Evolutionary conservation across 2,797 vertebrate species (phyloP).

Genomic region (Neosilurus hyrtlii): DNA sequence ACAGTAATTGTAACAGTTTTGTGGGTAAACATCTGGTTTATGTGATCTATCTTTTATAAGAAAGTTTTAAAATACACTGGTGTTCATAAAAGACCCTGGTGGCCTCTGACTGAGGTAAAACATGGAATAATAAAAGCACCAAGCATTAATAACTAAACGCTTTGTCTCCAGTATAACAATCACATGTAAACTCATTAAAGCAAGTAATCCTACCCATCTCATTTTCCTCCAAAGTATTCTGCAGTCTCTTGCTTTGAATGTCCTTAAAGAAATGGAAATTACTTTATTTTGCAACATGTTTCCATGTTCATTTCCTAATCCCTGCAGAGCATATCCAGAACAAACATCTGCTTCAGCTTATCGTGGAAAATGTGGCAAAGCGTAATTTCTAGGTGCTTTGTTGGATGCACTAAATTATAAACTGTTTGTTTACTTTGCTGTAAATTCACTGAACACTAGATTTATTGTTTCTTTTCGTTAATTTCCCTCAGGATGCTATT

Average conservation of each 20-base stretch:
- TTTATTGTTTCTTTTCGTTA: constrained; percentile 37
- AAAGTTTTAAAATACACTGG: neutral
- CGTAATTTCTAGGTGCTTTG: constrained; percentile 56
- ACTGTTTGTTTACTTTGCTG: constrained; percentile 53
- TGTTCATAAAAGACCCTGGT: neutral
- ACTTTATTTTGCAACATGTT: constrained; percentile 58
- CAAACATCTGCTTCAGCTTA: constrained; percentile 69
- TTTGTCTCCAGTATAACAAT: neutral
- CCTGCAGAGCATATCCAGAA: constrained; percentile 55
- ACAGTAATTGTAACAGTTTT: neutral
- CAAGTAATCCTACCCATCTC: neutral
- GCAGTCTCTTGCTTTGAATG: constrained; percentile 31
- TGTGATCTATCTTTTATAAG: neutral
- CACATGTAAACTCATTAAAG: neutral
- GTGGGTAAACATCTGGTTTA: neutral
- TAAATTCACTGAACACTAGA: constrained; percentile 47
- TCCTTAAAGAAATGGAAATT: constrained; percentile 42
- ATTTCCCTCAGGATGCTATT: constrained; percentile 22
- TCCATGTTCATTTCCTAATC: constrained; percentile 61
- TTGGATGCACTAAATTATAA: constrained; percentile 57
- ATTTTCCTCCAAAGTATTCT: constrained; percentile 32
- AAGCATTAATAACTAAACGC: neutral
- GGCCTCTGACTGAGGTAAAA: neutral
- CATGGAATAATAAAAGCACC: neutral
- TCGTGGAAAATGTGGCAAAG: constrained; percentile 56